Percentiles rank a stretch among this genome's conserved stretches.
Conservation (phyloP, 2,113 vertebrate genomes). For the Takifugu flavidus region DNA sequence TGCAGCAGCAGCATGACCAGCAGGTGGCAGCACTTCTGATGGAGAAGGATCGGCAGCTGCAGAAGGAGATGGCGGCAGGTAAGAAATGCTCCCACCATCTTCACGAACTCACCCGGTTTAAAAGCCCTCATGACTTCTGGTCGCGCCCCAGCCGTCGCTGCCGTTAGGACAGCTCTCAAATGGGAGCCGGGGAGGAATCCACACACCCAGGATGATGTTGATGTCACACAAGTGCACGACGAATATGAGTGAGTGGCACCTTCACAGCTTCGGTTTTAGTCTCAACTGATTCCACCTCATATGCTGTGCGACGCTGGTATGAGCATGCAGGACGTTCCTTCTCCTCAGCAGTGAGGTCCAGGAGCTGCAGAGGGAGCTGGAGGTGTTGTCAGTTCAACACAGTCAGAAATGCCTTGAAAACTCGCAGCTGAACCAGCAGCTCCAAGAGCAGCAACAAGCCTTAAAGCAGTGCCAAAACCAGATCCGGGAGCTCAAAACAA, state of each 20-base stretch:
- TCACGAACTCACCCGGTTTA: not conserved
- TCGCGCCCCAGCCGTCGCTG: conserved; percentile 81
- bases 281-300: not conserved
- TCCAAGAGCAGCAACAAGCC: conserved; percentile 85
- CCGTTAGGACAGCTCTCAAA: conserved; percentile 89
- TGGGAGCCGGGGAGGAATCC: conserved; percentile 87
- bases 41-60: conserved; percentile 88
- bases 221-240: conserved; percentile 76
- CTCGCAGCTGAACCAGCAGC: conserved; percentile 83
- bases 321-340: not conserved
- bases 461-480: conserved; percentile 83
- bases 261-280: not conserved
- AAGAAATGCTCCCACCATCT: not conserved
- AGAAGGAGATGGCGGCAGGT: conserved; percentile 91
- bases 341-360: conserved; percentile 83
- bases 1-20: conserved; percentile 87
- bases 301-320: no score
- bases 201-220: conserved; percentile 79
- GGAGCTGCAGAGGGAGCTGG: conserved; percentile 87
- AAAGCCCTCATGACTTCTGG: not conserved
- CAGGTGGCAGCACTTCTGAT: conserved; percentile 85
- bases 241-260: conserved; percentile 82
- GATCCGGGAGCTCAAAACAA: conserved; percentile 87
- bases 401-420: conserved; percentile 94
- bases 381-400: conserved; percentile 90